Base-by-base conservation (phyloP, 2,888 invertebrate species). In the Cerastis rubricosa region DNA sequence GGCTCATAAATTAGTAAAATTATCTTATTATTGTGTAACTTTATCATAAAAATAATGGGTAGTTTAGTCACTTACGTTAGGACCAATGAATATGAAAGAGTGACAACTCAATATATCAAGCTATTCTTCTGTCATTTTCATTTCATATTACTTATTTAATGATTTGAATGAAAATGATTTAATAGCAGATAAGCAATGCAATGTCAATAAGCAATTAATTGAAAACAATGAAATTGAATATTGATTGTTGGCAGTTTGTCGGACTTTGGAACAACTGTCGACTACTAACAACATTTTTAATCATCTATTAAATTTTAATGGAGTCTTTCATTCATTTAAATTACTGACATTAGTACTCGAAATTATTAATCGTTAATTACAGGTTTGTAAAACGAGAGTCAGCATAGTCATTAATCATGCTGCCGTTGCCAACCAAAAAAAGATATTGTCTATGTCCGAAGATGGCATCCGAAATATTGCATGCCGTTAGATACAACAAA, bases 181-280 rank as follows among this genome's bases (percentile, higher is more conserved):
- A 51, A 45, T 67, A 47, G 54, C 17, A 54, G 19, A 9, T 35
- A 35, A 35, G 35, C 35, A 35, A 35, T 35, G 35, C 35, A 35
- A 35, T 19, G 40, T 65, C 45, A 70, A 57, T 78, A 2, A 57
- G 25, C 35, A n/a, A 66, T 71, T 71, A 61, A 9, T 57, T 19
- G 14, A 54, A 35, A 78, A 78, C 79, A 66, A 78, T 79, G 51
- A 66, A n/a, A 61, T 72, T 47, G 1, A 17, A 57, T 45, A 59
- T 78, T 51, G 29, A 65, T 70, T 57, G 70, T 43, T 22, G 22
- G 12, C 43, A 49, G 35, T 67, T 11, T 2, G 4, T 6, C 67
- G 29, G 25, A 79, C 80, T 54, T 70, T 72, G n/a, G 12, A n/a
- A 45, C 45, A 7, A 8, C 11, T 77, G 12, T 64, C 14, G 54